Evolutionary conservation across 92 coral and sea anemone genomes (phyloP).

Genomic region (Palythoa heliodiscus): DNA sequence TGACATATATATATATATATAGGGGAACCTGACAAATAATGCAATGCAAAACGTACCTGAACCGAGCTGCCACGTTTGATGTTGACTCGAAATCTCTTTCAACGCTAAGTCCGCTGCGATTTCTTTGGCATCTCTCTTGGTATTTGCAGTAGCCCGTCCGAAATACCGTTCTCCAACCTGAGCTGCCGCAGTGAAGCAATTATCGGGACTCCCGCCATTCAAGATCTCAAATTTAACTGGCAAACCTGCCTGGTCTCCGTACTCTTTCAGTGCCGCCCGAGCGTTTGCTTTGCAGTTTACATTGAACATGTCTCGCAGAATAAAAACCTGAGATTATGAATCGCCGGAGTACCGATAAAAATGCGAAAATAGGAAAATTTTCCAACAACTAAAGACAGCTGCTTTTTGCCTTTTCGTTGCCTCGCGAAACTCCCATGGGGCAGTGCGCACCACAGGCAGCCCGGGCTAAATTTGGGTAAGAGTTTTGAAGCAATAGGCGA

Average conservation of each 20-base stretch:
- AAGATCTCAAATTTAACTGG: slow-evolving; percentile 57
- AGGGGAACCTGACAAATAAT: too few relatives aligned
- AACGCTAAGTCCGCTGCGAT: slow-evolving; percentile 86
- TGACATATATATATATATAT: too few relatives aligned
- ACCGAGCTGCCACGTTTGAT: slow-evolving; percentile 29
- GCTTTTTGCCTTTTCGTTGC: neutral
- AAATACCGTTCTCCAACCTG: slow-evolving; percentile 69
- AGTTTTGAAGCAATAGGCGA: too few relatives aligned
- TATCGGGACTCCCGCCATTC: slow-evolving; percentile 28
- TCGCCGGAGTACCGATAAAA: slow-evolving; percentile 9
- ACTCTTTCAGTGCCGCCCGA: slow-evolving; percentile 85
- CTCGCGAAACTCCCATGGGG: neutral
- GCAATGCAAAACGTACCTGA: neutral
- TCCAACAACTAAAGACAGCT: neutral
- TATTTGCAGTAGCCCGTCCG: slow-evolving; percentile 65
- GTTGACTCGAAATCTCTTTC: slow-evolving; percentile 58
- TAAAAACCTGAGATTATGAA: slow-evolving; percentile 9
- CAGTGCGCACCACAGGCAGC: slow-evolving; percentile 4
- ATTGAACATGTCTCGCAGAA: slow-evolving; percentile 14
- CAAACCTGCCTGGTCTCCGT: slow-evolving; percentile 71
- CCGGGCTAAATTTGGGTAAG: neutral
- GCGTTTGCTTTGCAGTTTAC: slow-evolving; percentile 79
- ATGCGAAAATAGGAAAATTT: neutral
- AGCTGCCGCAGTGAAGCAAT: slow-evolving; percentile 62
- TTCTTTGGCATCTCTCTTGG: slow-evolving; percentile 87